Evolutionary conservation across 2,113 vertebrate species (phyloP).

Genomic region (Cinclus cinclus): DNA sequence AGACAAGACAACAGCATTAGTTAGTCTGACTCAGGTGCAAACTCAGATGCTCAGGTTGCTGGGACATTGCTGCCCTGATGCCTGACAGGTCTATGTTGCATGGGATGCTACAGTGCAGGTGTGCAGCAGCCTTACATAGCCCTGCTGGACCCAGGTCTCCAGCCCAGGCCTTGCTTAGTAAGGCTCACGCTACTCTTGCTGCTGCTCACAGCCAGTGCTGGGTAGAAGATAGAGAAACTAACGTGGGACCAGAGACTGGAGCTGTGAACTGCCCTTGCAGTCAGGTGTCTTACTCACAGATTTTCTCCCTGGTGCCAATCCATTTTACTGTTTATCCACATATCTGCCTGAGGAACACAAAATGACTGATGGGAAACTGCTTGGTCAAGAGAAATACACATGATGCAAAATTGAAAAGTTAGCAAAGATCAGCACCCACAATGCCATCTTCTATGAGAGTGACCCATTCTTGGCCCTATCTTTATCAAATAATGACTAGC

Average conservation of each 20-base stretch:
- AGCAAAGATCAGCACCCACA: neutral
- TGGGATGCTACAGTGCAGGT: neutral
- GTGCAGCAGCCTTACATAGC: neutral
- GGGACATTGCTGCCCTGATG: rapidly evolving
- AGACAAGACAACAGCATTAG: too few species aligned
- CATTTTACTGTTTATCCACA: neutral
- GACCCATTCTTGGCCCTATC: neutral
- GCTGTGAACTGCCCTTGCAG: neutral
- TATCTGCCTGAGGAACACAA: neutral
- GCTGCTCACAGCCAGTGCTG: neutral
- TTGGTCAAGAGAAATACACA: neutral
- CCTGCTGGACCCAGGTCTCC: rapidly evolving
- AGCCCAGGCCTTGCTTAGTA: neutral
- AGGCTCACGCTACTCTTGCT: neutral
- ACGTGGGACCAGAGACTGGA: neutral
- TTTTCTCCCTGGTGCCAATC: neutral
- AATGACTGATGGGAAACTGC: neutral
- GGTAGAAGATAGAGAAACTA: neutral
- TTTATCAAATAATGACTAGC: neutral
- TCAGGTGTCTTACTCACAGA: neutral
- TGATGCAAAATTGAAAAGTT: neutral
- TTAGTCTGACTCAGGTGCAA: neutral
- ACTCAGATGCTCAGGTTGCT: rapidly evolving
- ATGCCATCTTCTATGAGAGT: neutral
- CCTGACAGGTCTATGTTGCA: neutral